phyloP scores from a whole-genome alignment of 2,888 invertebrate species.

The Mesoligia furuncula region DNA sequence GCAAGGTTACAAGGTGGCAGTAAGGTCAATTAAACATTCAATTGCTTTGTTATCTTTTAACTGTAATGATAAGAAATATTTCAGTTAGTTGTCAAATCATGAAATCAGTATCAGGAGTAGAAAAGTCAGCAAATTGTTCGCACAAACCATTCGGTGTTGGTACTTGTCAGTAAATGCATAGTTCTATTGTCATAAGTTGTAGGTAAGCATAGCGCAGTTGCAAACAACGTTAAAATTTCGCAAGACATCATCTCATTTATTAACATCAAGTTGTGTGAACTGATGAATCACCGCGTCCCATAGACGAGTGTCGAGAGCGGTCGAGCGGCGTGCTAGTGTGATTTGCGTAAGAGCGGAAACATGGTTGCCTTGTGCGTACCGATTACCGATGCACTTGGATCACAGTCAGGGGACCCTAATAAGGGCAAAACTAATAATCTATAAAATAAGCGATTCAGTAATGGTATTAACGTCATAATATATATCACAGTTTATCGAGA shows the following conservation, averaged over 20 bases:
- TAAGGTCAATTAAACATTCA: slow-evolving; percentile 18
- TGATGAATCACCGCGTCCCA: slow-evolving; percentile 70
- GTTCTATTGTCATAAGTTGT: slow-evolving; percentile 23
- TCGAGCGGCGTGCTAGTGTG: slow-evolving; percentile 63
- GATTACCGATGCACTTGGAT: slow-evolving; percentile 69
- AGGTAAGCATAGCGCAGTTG: slow-evolving; percentile 58
- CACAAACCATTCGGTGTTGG: neutral
- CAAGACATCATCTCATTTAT: slow-evolving; percentile 69
- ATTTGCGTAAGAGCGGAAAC: slow-evolving; percentile 77
- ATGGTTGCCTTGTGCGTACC: slow-evolving; percentile 71
- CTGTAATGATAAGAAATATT: neutral
- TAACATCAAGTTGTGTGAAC: slow-evolving; percentile 61
- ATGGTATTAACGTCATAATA: slow-evolving; percentile 32
- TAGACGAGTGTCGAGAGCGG: slow-evolving; percentile 65
- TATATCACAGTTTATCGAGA: slow-evolving; percentile 57
- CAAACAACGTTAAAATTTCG: slow-evolving; percentile 69
- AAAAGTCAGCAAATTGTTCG: neutral
- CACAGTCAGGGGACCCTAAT: slow-evolving; percentile 48
- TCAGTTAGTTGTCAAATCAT: neutral
- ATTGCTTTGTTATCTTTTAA: slow-evolving; percentile 1
- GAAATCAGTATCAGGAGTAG: neutral
- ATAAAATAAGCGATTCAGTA: slow-evolving; percentile 48
- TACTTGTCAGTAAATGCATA: slow-evolving; percentile 30
- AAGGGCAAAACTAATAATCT: slow-evolving; percentile 48
- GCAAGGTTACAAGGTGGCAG: slow-evolving; percentile 37